phyloP scores from a whole-genome alignment of 2,797 vertebrate genomes.

The Enteromius thamalakanensis region DNA sequence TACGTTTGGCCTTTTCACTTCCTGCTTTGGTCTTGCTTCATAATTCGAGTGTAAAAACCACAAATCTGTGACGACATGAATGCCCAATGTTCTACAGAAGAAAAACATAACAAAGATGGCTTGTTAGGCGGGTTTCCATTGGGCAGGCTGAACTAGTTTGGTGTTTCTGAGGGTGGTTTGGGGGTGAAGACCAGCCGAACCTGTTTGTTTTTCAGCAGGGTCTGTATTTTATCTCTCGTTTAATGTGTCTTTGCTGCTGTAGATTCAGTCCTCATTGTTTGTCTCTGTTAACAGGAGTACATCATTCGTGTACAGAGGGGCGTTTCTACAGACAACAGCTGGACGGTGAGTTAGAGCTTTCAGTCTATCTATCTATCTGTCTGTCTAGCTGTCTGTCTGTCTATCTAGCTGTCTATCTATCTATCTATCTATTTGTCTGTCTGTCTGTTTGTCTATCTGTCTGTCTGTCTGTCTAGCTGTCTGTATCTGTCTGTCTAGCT shows the following conservation, averaged over 20 bases:
- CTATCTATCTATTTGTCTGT: background rate
- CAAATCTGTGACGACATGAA: background rate
- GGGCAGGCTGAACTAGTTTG: background rate
- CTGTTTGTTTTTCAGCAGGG: background rate
- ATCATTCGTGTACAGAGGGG: conserved; percentile 96
- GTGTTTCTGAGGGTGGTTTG: background rate
- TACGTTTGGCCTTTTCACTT: background rate
- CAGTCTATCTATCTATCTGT: rapidly evolving
- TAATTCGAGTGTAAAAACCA: background rate
- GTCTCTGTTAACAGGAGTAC: conserved; percentile 85
- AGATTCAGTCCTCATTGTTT: background rate
- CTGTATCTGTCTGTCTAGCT: too few species aligned
- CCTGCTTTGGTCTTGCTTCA: background rate
- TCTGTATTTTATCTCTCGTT: background rate
- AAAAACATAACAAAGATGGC: background rate
- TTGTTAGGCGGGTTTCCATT: background rate
- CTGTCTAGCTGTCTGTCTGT: background rate
- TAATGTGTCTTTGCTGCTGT: background rate
- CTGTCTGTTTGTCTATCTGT: background rate
- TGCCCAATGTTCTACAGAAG: background rate
- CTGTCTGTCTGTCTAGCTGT: too few species aligned
- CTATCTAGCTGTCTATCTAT: background rate
- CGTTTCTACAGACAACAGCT: conserved; percentile 90
- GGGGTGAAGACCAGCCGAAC: background rate
- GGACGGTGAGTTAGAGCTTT: conserved; percentile 83